Evolutionary conservation across 2,888 invertebrate genomes (phyloP).

Genomic region (Tortricodes alternella): DNA sequence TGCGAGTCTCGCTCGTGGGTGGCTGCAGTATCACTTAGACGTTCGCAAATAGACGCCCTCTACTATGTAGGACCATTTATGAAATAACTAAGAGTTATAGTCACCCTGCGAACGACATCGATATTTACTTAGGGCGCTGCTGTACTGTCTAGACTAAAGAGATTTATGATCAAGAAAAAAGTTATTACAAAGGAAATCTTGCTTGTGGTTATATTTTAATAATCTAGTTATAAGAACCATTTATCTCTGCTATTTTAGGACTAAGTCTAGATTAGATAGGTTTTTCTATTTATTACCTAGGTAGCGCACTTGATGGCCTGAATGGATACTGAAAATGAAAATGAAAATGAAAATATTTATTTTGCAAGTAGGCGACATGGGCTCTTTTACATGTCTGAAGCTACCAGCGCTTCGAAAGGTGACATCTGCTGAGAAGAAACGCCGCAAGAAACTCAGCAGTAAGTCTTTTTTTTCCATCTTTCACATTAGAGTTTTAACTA

Average conservation of each 20-base stretch:
- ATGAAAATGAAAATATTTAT: too few species aligned
- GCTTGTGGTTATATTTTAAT: too few species aligned
- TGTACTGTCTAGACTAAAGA: slow-evolving; percentile 19
- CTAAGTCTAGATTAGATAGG: neutral
- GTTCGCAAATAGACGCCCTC: neutral
- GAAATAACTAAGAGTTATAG: neutral
- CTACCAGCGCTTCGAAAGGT: too few species aligned
- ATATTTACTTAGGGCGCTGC: slow-evolving; percentile 6
- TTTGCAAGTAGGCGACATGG: too few species aligned
- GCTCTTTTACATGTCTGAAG: too few species aligned
- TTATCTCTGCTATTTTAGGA: slow-evolving; percentile 1
- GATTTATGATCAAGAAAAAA: slow-evolving; percentile 21
- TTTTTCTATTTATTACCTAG: neutral
- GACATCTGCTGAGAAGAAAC: too few species aligned
- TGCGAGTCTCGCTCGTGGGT: too few species aligned
- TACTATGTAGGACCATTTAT: neutral
- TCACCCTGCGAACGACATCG: slow-evolving; percentile 1
- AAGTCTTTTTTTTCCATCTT: too few species aligned
- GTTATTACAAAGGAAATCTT: neutral
- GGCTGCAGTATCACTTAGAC: neutral
- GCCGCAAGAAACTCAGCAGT: too few species aligned
- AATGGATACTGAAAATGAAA: too few species aligned
- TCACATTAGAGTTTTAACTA: too few species aligned
- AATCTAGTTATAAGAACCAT: too few species aligned
- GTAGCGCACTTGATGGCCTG: slow-evolving; percentile 5